These are phyloP conservation scores for Danaus plexippus DNA, from an alignment of 1,140 invertebrate genomes.

Conservation along the genomic window DNA sequence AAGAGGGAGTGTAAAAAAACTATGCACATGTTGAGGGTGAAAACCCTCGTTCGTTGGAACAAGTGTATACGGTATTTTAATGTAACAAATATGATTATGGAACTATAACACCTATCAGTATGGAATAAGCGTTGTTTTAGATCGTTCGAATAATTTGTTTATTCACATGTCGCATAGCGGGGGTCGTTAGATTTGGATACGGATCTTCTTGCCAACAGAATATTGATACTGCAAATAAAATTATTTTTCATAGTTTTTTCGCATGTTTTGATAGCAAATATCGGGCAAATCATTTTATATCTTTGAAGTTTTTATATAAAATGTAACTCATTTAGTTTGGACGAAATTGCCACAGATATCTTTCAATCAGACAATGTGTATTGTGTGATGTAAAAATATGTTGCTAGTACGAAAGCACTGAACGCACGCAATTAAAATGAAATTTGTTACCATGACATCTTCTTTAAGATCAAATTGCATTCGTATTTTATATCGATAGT, in stretches of 20 bases:
- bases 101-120: constrained; percentile 25
- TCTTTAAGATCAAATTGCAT: no score
- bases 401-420: no score
- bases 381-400: no score
- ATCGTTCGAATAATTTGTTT: constrained; percentile 37
- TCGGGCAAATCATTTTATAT: neutral
- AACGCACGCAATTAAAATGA: no score
- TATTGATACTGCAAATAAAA: constrained; percentile 5
- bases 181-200: constrained; percentile 46
- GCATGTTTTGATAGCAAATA: neutral
- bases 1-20: constrained; percentile 52
- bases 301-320: neutral
- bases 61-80: constrained; percentile 38
- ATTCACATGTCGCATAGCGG: constrained; percentile 59
- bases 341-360: constrained; percentile 5
- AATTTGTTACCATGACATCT: no score
- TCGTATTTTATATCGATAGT: no score
- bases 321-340: no score
- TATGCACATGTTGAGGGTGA: constrained; percentile 58
- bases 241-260: neutral
- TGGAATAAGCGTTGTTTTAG: constrained; percentile 13
- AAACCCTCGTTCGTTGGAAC: constrained; percentile 40
- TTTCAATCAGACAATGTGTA: constrained; percentile 1
- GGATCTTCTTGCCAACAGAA: neutral
- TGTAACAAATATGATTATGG: no score